Evolutionary conservation across 1,140 invertebrate species (phyloP).

Genomic region (Rhizoglyphus robini): DNA sequence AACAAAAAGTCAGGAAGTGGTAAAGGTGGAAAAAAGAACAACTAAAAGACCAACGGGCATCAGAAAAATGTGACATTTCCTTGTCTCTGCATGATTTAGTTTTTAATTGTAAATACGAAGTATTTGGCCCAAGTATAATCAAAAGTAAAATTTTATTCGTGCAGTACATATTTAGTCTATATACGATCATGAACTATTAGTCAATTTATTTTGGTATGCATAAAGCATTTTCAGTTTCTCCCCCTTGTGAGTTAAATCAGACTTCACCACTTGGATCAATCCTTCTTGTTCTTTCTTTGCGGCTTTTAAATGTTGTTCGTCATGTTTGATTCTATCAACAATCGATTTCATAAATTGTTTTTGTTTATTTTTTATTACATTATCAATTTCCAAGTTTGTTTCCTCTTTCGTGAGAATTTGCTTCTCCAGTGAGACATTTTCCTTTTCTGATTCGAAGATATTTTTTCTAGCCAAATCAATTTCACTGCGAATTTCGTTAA

Average conservation of each 20-base stretch:
- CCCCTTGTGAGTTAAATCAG: too few relatives aligned
- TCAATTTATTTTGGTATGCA: too few relatives aligned
- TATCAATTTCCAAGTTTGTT: too few relatives aligned
- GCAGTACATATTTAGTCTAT: too few relatives aligned
- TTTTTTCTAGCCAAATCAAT: not conserved
- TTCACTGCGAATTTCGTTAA: too few relatives aligned
- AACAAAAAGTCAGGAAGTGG: conserved; percentile 1
- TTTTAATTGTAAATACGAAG: not conserved
- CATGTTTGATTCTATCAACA: not conserved
- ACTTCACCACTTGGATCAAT: too few relatives aligned
- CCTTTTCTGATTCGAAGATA: not conserved
- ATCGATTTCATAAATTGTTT: not conserved
- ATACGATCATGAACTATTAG: too few relatives aligned
- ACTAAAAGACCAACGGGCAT: not conserved
- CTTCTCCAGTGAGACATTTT: too few relatives aligned
- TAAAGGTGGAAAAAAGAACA: not conserved
- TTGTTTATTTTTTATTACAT: not conserved
- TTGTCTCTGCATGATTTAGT: not conserved
- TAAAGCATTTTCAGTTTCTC: too few relatives aligned
- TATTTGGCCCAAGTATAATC: too few relatives aligned
- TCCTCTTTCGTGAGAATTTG: too few relatives aligned
- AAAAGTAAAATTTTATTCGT: too few relatives aligned
- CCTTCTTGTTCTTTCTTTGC: not conserved
- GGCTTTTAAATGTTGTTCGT: not conserved
- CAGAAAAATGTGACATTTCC: not conserved